Conservation (phyloP, 2,797 vertebrate genomes). For the Falco peregrinus region DNA sequence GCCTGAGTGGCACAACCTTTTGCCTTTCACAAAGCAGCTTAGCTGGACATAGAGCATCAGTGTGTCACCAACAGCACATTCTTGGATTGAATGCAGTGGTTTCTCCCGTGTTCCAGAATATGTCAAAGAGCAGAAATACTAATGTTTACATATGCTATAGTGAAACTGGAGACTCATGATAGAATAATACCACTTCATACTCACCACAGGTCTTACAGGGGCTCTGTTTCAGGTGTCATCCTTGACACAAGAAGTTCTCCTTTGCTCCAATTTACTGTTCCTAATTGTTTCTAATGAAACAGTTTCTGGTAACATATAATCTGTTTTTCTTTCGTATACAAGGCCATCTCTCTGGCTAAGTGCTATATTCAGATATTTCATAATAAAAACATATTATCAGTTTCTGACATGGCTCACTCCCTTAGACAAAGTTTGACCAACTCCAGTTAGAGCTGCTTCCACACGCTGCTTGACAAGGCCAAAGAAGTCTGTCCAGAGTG, state of each 20-base stretch:
- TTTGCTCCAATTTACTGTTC: neutral
- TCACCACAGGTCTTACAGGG: neutral
- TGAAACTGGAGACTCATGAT: neutral
- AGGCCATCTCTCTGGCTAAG: neutral
- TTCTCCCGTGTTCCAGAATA: neutral
- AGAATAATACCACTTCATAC: neutral
- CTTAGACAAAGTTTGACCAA: neutral
- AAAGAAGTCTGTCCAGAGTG: neutral
- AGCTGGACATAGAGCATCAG: conserved; percentile 4
- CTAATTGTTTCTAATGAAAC: neutral
- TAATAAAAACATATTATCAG: neutral
- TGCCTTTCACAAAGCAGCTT: neutral
- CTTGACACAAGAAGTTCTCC: neutral
- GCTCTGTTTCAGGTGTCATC: neutral
- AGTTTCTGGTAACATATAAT: neutral
- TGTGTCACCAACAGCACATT: neutral
- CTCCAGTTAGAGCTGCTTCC: neutral
- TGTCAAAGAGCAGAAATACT: neutral
- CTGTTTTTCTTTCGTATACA: neutral
- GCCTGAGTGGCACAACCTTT: conserved; percentile 1
- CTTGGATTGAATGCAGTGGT: neutral
- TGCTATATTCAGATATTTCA: neutral
- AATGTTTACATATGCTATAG: neutral
- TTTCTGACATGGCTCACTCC: neutral
- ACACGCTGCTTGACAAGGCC: neutral